These are phyloP conservation scores for Heterodera filipjevi DNA, from an alignment of 2,888 invertebrate species.

Conservation along the genomic window DNA sequence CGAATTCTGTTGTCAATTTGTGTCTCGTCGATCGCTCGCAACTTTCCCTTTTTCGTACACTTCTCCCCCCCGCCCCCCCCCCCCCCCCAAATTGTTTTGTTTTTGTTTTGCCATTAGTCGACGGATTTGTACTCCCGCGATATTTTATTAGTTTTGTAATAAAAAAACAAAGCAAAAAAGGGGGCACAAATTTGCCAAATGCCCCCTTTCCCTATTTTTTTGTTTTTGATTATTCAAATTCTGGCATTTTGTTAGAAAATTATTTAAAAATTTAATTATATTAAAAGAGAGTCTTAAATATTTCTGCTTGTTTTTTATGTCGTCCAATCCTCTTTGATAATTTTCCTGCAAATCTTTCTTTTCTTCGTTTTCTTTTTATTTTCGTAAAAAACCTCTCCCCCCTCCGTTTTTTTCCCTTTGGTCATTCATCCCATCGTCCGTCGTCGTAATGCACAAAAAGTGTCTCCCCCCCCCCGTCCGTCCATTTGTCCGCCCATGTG, in stretches of 20 bases:
- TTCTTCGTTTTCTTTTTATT: neutral
- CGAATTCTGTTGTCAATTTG: neutral
- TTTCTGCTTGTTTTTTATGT: neutral
- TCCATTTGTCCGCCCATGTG: neutral
- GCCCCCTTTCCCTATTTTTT: no score
- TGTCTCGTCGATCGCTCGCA: neutral
- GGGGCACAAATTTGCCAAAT: neutral
- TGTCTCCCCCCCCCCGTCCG: neutral
- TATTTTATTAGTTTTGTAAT: neutral
- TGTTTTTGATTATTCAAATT: neutral
- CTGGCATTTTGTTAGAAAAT: no score
- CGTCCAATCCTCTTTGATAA: neutral
- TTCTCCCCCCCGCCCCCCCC: neutral
- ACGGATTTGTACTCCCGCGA: neutral
- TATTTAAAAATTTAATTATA: no score
- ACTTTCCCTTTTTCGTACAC: neutral
- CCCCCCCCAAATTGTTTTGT: neutral
- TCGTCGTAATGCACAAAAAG: conserved; percentile 8
- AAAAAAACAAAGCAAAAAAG: neutral
- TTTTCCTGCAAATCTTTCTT: neutral
- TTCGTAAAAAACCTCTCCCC: conserved; percentile 7
- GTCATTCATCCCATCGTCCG: neutral
- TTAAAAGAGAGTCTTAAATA: no score
- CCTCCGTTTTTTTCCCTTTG: neutral
- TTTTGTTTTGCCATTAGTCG: neutral